phyloP scores from a whole-genome alignment of 2,888 invertebrate genomes.

The Falcaria lacertinaria region DNA sequence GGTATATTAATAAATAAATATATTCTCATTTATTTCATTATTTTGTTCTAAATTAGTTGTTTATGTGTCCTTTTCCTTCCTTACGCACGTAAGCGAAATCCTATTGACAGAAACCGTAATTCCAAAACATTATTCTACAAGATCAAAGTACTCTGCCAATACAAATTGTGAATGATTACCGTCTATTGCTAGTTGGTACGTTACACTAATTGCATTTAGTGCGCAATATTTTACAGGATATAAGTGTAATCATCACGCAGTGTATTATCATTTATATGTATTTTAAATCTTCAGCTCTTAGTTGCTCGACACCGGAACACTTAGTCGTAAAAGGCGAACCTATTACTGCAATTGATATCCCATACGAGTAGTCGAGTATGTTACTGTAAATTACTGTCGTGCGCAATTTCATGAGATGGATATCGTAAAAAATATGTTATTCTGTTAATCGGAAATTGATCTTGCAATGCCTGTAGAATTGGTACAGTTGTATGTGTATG shows the following conservation, averaged over 20 bases:
- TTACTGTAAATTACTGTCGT: conserved; percentile 60
- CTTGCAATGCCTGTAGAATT: conserved; percentile 25
- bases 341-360: conserved; percentile 43
- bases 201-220: too few species aligned
- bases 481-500: conserved; percentile 65
- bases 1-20: background rate
- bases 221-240: too few species aligned
- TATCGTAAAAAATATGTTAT: conserved; percentile 68
- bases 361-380: conserved; percentile 39
- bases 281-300: conserved; percentile 9
- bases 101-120: background rate
- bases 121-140: background rate
- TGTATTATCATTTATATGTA: conserved; percentile 27
- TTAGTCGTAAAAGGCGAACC: conserved; percentile 42
- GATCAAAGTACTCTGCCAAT: too few species aligned
- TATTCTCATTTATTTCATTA: too few species aligned
- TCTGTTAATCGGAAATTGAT: conserved; percentile 53
- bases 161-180: conserved; percentile 25
- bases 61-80: too few species aligned
- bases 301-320: conserved; percentile 21
- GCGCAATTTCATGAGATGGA: conserved; percentile 58
- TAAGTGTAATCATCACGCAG: conserved; percentile 27
- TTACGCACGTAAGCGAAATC: too few species aligned
- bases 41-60: too few species aligned
- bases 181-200: too few species aligned